Conservation (phyloP, 2,797 vertebrate species). For the Tragopan temminckii region DNA sequence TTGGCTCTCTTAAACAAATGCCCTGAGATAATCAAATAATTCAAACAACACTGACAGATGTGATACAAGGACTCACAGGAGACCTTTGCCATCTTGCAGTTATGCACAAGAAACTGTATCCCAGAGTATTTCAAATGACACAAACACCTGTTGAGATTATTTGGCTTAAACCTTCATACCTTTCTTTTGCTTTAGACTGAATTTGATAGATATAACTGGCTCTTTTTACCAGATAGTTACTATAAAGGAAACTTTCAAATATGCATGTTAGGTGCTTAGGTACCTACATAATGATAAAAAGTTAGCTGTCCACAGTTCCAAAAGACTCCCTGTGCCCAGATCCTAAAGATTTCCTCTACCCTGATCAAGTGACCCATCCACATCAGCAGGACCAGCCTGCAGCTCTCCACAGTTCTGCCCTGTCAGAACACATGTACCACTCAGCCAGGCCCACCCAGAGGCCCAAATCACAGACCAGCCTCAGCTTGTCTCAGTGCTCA, state of each 20-base stretch:
- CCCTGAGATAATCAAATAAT: not conserved
- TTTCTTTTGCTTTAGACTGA: not conserved
- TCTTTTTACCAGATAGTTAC: not conserved
- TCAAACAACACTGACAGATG: not conserved
- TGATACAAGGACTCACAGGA: not conserved
- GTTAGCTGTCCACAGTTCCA: not conserved
- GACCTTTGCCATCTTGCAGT: not conserved
- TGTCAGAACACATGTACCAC: rapidly evolving
- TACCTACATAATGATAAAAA: rapidly evolving
- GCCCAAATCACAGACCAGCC: rapidly evolving
- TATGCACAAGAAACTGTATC: not conserved
- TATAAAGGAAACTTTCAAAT: not conserved
- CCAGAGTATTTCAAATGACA: not conserved
- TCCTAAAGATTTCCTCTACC: rapidly evolving
- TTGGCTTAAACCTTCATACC: not conserved
- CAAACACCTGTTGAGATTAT: not conserved
- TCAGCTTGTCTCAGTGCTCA: rapidly evolving
- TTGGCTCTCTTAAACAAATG: not conserved
- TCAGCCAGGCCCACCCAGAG: rapidly evolving
- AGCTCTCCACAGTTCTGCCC: not conserved
- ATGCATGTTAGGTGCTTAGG: not conserved
- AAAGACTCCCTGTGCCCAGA: not conserved
- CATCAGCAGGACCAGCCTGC: rapidly evolving
- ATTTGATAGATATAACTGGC: not conserved
- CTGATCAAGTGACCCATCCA: not conserved